phyloP scores from a whole-genome alignment of 2,888 invertebrate species.

The Heteromurus nitidus region DNA sequence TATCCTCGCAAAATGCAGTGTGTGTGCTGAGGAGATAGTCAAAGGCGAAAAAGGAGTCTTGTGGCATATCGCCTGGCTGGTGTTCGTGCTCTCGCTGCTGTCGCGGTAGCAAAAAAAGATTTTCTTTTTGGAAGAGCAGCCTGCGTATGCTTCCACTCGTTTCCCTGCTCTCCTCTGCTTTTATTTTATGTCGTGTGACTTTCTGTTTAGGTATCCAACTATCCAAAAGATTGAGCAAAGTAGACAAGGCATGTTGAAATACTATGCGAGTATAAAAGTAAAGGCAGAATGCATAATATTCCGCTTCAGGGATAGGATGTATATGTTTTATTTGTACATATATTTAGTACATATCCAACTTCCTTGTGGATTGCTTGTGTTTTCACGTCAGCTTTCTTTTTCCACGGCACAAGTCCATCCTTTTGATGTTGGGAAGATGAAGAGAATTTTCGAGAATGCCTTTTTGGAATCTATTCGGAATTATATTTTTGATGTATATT shows the following conservation, averaged over 20 bases:
- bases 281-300: neutral
- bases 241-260: no score
- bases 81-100: neutral
- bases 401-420: neutral
- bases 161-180: neutral
- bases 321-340: no score
- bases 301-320: neutral
- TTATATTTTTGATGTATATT: no score
- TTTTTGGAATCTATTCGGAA: no score
- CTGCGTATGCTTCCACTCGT: neutral
- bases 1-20: neutral
- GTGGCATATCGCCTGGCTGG: no score
- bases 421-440: constrained; percentile 12
- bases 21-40: neutral
- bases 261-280: no score
- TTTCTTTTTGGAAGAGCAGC: neutral
- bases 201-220: no score
- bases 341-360: no score
- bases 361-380: constrained; percentile 10
- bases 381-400: neutral
- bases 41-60: neutral
- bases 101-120: neutral
- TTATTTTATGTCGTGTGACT: constrained; percentile 14
- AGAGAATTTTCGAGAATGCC: no score
- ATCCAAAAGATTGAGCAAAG: no score